Evolutionary conservation across 2,888 invertebrate genomes (phyloP).

Genomic region (Linyphia triangularis): DNA sequence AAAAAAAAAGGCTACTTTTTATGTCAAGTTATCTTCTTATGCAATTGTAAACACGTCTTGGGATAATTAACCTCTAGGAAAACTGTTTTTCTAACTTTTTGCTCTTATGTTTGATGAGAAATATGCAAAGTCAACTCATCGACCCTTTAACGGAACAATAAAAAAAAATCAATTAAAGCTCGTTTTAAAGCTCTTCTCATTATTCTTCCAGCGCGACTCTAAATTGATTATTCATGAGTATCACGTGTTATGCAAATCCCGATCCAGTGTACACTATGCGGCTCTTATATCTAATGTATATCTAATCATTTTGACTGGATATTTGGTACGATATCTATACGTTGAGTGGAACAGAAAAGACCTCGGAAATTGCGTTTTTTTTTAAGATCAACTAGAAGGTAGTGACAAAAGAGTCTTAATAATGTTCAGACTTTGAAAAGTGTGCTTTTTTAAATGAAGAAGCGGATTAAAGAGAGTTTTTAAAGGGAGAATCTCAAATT

Average conservation of each 20-base stretch:
- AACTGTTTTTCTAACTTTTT: slow-evolving; percentile 53
- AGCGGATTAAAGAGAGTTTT: background rate
- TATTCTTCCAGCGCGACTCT: slow-evolving; percentile 63
- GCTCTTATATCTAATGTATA: slow-evolving; percentile 59
- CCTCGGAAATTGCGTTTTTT: slow-evolving; percentile 23
- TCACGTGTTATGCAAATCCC: slow-evolving; percentile 72
- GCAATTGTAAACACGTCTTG: slow-evolving; percentile 71
- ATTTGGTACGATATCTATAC: slow-evolving; percentile 19
- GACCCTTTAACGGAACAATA: slow-evolving; percentile 72
- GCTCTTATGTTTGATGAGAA: slow-evolving; percentile 67
- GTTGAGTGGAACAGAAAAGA: slow-evolving; percentile 17
- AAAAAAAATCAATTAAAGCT: slow-evolving; percentile 74
- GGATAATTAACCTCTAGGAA: slow-evolving; percentile 72
- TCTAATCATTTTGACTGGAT: slow-evolving; percentile 69
- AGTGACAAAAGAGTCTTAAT: background rate
- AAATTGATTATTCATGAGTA: slow-evolving; percentile 74
- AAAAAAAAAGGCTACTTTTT: slow-evolving; percentile 60
- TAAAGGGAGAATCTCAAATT: background rate
- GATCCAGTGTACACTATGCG: slow-evolving; percentile 30
- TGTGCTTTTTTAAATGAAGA: background rate
- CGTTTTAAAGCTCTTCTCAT: slow-evolving; percentile 68
- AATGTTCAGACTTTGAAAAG: background rate
- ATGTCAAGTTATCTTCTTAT: slow-evolving; percentile 52
- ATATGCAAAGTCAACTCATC: slow-evolving; percentile 75
- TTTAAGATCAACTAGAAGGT: background rate